Conservation (phyloP, 2,888 invertebrate species). For the Tuta absoluta region DNA sequence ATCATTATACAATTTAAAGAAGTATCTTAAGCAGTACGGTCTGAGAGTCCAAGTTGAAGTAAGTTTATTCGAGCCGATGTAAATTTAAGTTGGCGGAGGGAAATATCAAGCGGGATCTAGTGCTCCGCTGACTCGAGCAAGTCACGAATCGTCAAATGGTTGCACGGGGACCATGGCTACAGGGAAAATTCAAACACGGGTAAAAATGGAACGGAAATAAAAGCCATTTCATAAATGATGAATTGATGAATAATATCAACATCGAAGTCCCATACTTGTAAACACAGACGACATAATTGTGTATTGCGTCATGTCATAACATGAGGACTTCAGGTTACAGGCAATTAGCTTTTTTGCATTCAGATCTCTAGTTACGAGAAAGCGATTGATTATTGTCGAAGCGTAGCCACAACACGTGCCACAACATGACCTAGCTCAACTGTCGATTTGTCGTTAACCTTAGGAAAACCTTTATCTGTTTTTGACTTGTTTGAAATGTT, state of each 20-base stretch:
- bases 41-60: background rate
- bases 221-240: too few relatives aligned
- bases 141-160: conserved; percentile 61
- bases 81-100: conserved; percentile 43
- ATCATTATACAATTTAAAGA: background rate
- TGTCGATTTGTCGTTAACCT: background rate
- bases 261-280: background rate
- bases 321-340: conserved; percentile 5
- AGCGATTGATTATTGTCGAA: too few relatives aligned
- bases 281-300: too few relatives aligned
- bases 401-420: background rate
- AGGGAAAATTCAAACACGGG: background rate
- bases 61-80: conserved; percentile 15
- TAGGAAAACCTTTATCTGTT: background rate
- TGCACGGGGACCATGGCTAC: conserved; percentile 34
- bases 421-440: conserved; percentile 19
- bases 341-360: conserved; percentile 6
- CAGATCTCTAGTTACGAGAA: background rate
- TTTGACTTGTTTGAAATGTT: background rate
- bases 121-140: conserved; percentile 60
- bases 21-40: background rate
- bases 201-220: too few relatives aligned
- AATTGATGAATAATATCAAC: background rate
- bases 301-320: background rate
- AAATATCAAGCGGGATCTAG: conserved; percentile 67